These are phyloP conservation scores for Drosophila flavopinicola DNA, from an alignment of 2,888 invertebrate species.

Conservation along the genomic window DNA sequence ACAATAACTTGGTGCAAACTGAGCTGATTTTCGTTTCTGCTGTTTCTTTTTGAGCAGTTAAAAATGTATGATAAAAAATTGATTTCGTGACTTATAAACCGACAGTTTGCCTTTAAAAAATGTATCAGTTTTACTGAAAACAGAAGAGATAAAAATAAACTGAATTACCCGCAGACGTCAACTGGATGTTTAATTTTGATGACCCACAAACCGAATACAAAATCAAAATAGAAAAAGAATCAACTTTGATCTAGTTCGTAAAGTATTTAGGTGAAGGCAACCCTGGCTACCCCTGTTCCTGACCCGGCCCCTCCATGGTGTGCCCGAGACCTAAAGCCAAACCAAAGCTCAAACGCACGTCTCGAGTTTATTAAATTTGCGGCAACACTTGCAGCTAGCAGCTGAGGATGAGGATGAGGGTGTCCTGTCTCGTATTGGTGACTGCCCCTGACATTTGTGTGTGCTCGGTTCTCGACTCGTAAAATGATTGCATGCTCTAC, in stretches of 20 bases:
- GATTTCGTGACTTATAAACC: background rate
- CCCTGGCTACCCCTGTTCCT: background rate
- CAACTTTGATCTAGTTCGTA: constrained; percentile 73
- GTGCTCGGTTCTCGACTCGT: constrained; percentile 63
- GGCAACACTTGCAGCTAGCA: constrained; percentile 71
- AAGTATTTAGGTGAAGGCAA: constrained; percentile 60
- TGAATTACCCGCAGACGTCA: constrained; percentile 19
- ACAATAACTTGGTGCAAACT: too few species aligned
- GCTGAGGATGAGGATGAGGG: constrained; percentile 10
- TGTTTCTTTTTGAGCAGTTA: too few species aligned
- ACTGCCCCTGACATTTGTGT: constrained; percentile 74
- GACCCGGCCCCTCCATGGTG: constrained; percentile 5
- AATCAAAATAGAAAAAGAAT: constrained; percentile 48
- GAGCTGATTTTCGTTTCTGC: too few species aligned
- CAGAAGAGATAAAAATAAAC: constrained; percentile 17
- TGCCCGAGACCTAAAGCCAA: constrained; percentile 36
- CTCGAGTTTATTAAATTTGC: constrained; percentile 76
- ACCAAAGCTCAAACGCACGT: constrained; percentile 79
- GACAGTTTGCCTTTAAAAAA: background rate
- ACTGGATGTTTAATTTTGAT: constrained; percentile 25
- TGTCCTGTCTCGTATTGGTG: constrained; percentile 43
- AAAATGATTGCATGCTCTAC: constrained; percentile 77
- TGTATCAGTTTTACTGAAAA: background rate
- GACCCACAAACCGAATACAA: constrained; percentile 63
- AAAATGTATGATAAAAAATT: too few species aligned